Evolutionary conservation across 2,888 invertebrate genomes (phyloP).

Genomic region (Limnephilus lunatus): DNA sequence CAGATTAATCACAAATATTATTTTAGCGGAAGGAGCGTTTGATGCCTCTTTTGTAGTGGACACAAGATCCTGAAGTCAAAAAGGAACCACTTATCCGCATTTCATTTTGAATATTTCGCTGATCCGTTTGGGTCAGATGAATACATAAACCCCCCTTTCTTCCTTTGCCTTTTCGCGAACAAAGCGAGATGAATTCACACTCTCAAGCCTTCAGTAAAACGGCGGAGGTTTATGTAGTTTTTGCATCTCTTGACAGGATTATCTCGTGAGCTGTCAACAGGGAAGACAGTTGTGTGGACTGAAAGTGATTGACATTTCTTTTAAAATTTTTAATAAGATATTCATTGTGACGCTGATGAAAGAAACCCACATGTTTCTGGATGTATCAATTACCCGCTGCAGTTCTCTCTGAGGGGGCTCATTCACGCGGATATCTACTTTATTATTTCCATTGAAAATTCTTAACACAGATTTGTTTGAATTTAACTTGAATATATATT

Average conservation of each 20-base stretch:
- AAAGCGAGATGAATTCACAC: background rate
- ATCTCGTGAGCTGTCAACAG: slow-evolving; percentile 54
- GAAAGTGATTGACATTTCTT: slow-evolving; percentile 64
- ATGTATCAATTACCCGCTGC: slow-evolving; percentile 64
- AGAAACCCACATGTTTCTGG: slow-evolving; percentile 60
- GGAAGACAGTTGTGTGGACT: slow-evolving; percentile 21
- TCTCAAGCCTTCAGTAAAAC: background rate
- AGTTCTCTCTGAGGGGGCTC: background rate
- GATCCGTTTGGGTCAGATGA: slow-evolving; percentile 28
- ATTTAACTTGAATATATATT: background rate
- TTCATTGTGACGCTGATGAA: slow-evolving; percentile 59
- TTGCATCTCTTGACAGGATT: slow-evolving; percentile 51
- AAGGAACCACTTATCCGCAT: slow-evolving; percentile 57
- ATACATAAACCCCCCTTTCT: slow-evolving; percentile 57
- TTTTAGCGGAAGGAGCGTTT: slow-evolving; percentile 52
- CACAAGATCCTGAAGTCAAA: slow-evolving; percentile 50
- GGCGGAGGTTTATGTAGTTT: slow-evolving; percentile 3
- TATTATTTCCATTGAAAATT: background rate
- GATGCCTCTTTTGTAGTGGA: slow-evolving; percentile 49
- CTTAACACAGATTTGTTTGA: background rate
- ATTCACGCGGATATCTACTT: background rate
- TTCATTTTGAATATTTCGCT: slow-evolving; percentile 51
- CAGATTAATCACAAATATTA: slow-evolving; percentile 61
- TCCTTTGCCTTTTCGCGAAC: background rate
- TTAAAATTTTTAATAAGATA: slow-evolving; percentile 64